These are phyloP conservation scores for Anoura caudifer DNA, from an alignment of 2,113 vertebrate species.

Conservation along the genomic window DNA sequence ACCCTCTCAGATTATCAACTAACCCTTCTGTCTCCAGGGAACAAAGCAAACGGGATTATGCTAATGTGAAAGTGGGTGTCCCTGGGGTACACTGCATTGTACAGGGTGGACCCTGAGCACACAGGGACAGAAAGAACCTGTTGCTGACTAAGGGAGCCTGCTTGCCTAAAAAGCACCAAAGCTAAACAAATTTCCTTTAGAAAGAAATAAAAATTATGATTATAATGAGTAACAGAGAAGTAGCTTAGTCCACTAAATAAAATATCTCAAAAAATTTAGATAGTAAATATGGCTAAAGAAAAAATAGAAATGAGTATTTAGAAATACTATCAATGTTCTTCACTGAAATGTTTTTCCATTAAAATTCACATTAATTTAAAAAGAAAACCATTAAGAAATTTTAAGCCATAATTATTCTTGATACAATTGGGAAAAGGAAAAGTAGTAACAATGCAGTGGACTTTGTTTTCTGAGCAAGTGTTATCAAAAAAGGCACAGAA, in stretches of 20 bases:
- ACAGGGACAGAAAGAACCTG: background rate
- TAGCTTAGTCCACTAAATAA: background rate
- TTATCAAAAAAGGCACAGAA: background rate
- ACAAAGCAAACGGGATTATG: background rate
- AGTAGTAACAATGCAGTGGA: background rate
- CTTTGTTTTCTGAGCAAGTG: background rate
- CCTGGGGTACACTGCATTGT: background rate
- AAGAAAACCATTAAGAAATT: background rate
- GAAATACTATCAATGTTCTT: background rate
- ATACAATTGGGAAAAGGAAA: background rate
- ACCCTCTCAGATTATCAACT: background rate
- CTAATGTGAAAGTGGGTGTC: background rate
- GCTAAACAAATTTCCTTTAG: background rate
- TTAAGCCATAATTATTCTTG: background rate
- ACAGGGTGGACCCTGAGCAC: accelerated
- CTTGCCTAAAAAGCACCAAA: background rate
- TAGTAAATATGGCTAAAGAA: background rate
- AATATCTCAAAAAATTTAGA: background rate
- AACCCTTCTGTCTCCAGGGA: background rate
- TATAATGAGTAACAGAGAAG: background rate
- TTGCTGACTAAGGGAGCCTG: background rate
- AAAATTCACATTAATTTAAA: background rate
- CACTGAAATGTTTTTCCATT: background rate
- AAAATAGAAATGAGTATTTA: background rate
- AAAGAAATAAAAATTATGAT: background rate